Evolutionary conservation across 1,140 invertebrate species (phyloP).

Genomic region (Dendrolimus kikuchii): DNA sequence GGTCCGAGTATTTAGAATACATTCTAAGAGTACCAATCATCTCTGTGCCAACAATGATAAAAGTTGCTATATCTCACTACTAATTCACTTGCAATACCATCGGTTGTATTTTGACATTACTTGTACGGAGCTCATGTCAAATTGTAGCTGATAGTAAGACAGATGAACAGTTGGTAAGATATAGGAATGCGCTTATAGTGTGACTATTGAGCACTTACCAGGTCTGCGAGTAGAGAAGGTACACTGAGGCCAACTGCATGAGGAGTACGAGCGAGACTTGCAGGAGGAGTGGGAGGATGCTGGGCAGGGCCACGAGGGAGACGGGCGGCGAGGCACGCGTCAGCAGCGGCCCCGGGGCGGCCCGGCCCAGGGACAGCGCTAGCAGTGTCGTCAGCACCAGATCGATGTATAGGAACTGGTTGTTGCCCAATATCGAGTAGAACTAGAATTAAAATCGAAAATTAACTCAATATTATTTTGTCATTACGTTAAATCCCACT

Average conservation of each 20-base stretch:
- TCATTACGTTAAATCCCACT: too few relatives aligned
- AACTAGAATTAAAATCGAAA: conserved; percentile 36
- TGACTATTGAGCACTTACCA: conserved; percentile 58
- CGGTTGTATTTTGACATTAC: too few relatives aligned
- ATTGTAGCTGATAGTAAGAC: too few relatives aligned
- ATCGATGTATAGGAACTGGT: conserved; percentile 90
- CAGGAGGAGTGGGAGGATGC: conserved; percentile 74
- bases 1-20: too few relatives aligned
- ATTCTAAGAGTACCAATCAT: too few relatives aligned
- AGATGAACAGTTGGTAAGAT: too few relatives aligned
- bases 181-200: too few relatives aligned
- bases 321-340: conserved; percentile 74
- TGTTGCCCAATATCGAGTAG: conserved; percentile 82
- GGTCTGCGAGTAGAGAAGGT: conserved; percentile 60
- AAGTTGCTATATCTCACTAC: too few relatives aligned
- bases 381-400: conserved; percentile 86
- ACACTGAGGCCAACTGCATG: conserved; percentile 65
- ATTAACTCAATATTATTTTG: too few relatives aligned
- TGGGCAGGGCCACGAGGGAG: conserved; percentile 72
- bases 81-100: too few relatives aligned
- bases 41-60: too few relatives aligned
- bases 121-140: too few relatives aligned
- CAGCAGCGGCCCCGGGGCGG: conserved; percentile 75
- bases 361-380: conserved; percentile 84
- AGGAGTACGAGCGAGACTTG: conserved; percentile 71